Base-by-base conservation (phyloP, 1,140 invertebrate species). In the Hylyphantes graminicola region DNA sequence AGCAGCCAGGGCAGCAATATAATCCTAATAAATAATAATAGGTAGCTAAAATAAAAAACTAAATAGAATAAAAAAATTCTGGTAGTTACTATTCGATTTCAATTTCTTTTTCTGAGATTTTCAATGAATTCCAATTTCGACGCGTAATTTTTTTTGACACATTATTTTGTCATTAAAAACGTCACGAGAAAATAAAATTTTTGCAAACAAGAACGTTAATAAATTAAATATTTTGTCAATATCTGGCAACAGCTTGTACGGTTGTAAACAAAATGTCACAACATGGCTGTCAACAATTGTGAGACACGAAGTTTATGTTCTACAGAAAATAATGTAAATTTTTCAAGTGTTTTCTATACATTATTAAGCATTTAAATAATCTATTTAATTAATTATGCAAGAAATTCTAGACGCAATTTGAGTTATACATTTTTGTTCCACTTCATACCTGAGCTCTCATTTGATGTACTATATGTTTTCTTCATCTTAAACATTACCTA, bases 251-350 rank as follows among this genome's bases (percentile, higher is more conserved):
- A 74, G 13, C 15, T 35, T n/a, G 63, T 76, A 63, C 12, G n/a
- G 64, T 51, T 76, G 59, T 76, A 64, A 76, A 76, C 74, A 76
- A 76, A 76, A 76, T 76, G 74, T 63, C 17, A 63, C 10, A 76
- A 63, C 59, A 76, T 76, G 74, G 74, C 74, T 64, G 74, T 76
- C 57, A 61, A 54, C 17, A 54, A 54, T 3, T 76, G 15, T 63
- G 74, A 76, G 35, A 63, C 74, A 64, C 15, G 61, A 15, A 76
- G 57, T 19, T 53, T 64, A 10, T 76, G 35, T 76, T 53, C 59
- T 21, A 11, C 59, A n/a, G 8, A 7, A 2, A 54, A 17, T 63
- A 64, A 63, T 63, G 61, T 63, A 2, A 53, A 48, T 63, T 63
- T 11, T 64, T 53, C 19, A 2, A 17, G 17, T 55, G 11, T 61